Evolutionary conservation across 2,113 vertebrate species (phyloP), one percentile per base, ranked within the genome.

Genomic region (Albula goreensis): DNA sequence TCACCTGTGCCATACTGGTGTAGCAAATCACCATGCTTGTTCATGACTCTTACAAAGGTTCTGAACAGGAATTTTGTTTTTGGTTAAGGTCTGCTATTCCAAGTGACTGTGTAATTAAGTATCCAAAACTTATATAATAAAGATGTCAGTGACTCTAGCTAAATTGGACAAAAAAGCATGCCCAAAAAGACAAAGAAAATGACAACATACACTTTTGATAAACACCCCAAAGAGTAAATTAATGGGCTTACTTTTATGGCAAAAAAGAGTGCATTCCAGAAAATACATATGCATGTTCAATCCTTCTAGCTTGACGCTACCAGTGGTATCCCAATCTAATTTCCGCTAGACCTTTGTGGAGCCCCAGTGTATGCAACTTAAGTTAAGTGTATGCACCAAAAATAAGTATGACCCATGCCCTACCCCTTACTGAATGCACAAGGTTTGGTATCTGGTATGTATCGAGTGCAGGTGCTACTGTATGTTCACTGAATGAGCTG

Each of bases 301-400:
- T 19, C 60, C 60, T 19, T 22, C 60, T 22, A 19, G 6, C 60
- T 74, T 31, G 8, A 9, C n/a, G 19, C 8, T 74, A 8, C 70
- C 6, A 74, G 70, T 31, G 9, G 70, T 7, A 74, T 25, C 22
- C 70, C 70, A 74, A 22, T 74, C 63, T 70, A 70, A 70, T 17
- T n/a, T 74, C 70, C 70, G 2, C n/a, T 10, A 74, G n/a, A 74
- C 70, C 70, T 31, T 74, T 74, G 4, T 31, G n/a, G 8, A 74
- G n/a, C 9, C n/a, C 70, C n/a, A 31, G 70, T 10, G 31, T 74
- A n/a, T 31, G 70, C 70, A 74, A 74, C n/a, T 74, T 22, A 74
- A 74, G n/a, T 74, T 19, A 74, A 74, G n/a, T 74, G 70, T 22
- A n/a, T n/a, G 70, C n/a, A 74, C 70, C 70, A 74, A 74, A 74